Evolutionary conservation across 1,140 invertebrate species (phyloP), one percentile per base, ranked within the genome.

Genomic region (honey bee (Apis mellifera)): DNA sequence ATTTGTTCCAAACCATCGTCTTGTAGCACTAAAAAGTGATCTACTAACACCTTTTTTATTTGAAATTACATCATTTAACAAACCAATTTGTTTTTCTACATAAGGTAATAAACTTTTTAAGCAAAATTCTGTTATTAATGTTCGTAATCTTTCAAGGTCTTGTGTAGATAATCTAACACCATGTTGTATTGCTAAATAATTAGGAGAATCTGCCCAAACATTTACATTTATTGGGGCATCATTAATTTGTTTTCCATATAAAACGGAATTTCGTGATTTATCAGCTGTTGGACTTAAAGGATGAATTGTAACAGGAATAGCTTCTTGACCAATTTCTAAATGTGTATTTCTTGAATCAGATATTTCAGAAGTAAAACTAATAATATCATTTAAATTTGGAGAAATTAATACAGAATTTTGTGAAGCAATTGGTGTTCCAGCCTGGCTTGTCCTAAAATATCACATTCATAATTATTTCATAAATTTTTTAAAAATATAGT

Each of bases 11-110:
- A 99, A 99, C 97, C 98, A 98, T 88, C 98, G 95, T 94, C 98
- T 99, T 12, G 98, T 99, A 13, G 98, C 98, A 94, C 97, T 98
- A 68, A 99, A 96, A 60, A 99, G 94, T 3, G 98, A 98, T 90
- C 98, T 96, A 92, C 98, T 98, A 1, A 99, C 96, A 13, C 98
- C 97, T 94, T 99, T 99, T 90, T 97, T 97, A 90, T 97, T 98
- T 26, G 97, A 96, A 80, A 97, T 95, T 84, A 97, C 96, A 91
- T 99, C 98, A 93, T 96, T 97, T 26, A 99, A 93, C 74, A 96
- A 94, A 84, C 95, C 95, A 88, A 99, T 97, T 92, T 98, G 96
- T 90, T 96, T 96, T 92, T 99, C 98, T 65, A 98, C 96, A 93
- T 98, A 98, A 52, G 98, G 98, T 77, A 99, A 95, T 52, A 99